Percentiles rank a stretch among this genome's conserved stretches.
Conservation (phyloP, 2,888 invertebrate genomes). For the Idaea biselata region DNA sequence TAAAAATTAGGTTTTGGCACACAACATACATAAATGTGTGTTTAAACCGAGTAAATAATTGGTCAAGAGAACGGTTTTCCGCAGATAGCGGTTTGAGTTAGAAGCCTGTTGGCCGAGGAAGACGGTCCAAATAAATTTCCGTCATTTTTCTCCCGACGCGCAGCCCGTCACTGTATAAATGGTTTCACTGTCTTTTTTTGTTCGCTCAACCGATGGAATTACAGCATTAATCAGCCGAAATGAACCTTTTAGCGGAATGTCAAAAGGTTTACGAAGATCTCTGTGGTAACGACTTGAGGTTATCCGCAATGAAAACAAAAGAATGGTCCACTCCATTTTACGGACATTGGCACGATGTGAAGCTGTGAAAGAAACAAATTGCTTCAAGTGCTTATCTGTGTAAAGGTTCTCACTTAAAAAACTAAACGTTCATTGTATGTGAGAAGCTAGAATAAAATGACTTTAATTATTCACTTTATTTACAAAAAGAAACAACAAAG, state of each 20-base stretch:
- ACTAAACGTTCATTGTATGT: slow-evolving; percentile 6
- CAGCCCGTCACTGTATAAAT: slow-evolving; percentile 63
- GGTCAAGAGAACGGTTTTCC: neutral
- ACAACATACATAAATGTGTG: slow-evolving; percentile 8
- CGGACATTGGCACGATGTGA: slow-evolving; percentile 41
- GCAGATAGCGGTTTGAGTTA: slow-evolving; percentile 23
- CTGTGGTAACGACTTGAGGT: slow-evolving; percentile 53
- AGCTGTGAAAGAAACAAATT: slow-evolving; percentile 21
- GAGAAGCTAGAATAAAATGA: slow-evolving; percentile 10
- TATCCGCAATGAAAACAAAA: slow-evolving; percentile 67
- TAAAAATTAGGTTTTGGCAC: neutral
- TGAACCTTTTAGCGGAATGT: slow-evolving; percentile 76
- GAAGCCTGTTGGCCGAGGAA: slow-evolving; percentile 50
- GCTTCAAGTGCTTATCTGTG: slow-evolving; percentile 18
- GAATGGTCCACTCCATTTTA: slow-evolving; percentile 48
- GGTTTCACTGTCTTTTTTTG: slow-evolving; percentile 63
- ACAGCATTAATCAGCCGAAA: slow-evolving; percentile 73
- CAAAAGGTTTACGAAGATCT: slow-evolving; percentile 71
- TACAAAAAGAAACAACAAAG: slow-evolving; percentile 9
- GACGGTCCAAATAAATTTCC: slow-evolving; percentile 62
- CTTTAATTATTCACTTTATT: slow-evolving; percentile 11
- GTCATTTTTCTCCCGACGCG: slow-evolving; percentile 64
- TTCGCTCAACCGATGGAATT: slow-evolving; percentile 64
- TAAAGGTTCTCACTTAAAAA: slow-evolving; percentile 12
- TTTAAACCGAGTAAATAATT: slow-evolving; percentile 13